Evolutionary conservation across 2,797 vertebrate species (phyloP).

Genomic region (Tenualosa thibaudeaui): DNA sequence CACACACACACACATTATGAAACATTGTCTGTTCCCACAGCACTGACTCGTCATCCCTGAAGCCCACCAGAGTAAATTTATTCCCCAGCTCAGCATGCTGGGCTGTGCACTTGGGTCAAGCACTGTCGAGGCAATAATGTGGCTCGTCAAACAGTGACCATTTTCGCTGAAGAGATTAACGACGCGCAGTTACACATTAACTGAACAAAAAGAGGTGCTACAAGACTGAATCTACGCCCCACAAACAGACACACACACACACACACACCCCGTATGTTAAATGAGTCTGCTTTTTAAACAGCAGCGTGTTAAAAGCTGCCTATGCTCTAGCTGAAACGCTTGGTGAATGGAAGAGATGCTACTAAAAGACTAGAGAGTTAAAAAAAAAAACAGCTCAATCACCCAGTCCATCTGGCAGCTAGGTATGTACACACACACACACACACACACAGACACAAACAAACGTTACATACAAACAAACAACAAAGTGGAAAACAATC

Average conservation of each 20-base stretch:
- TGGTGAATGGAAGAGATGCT: background rate
- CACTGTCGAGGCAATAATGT: constrained; percentile 64
- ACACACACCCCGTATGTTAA: constrained; percentile 15
- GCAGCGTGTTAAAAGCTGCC: background rate
- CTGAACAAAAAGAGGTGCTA: constrained; percentile 54
- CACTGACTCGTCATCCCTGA: constrained; percentile 40
- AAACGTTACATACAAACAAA: background rate
- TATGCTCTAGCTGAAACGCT: background rate
- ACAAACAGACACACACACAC: background rate
- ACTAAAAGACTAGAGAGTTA: background rate
- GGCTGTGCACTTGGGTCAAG: constrained; percentile 51
- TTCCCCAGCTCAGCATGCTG: constrained; percentile 44
- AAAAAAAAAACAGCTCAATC: background rate
- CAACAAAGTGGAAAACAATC: background rate
- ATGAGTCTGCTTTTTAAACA: background rate
- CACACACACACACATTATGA: background rate
- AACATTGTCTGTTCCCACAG: background rate
- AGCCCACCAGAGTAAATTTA: constrained; percentile 54
- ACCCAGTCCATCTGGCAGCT: background rate
- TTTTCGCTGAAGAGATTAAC: constrained; percentile 64
- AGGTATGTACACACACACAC: background rate
- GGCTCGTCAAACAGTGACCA: constrained; percentile 71
- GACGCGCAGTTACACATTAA: constrained; percentile 72
- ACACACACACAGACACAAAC: background rate
- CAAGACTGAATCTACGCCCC: background rate